Evolutionary conservation across 2,797 vertebrate genomes (phyloP), one percentile per base, ranked within the genome.

Genomic region (Phoxinus dragarum): DNA sequence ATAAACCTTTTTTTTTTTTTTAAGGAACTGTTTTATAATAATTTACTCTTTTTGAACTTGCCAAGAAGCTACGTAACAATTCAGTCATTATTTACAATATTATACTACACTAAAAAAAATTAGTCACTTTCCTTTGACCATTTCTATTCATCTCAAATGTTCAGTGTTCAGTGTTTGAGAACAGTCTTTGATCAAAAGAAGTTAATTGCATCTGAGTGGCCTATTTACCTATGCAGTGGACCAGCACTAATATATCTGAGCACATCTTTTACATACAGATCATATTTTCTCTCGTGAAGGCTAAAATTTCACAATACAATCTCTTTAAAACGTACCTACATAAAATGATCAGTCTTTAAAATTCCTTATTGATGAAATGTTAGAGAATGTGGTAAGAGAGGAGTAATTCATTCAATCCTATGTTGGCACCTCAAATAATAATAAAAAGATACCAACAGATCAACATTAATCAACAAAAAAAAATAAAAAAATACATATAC

Each of bases 31-130:
- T 80, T 78, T 79, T 21, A 68, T 12, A 80, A 80, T 80, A 81
- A 81, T 68, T 81, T 81, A 81, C 21, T 52, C 10, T 67, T 76
- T 49, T 21, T 67, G n/a, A 80, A 67, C 31, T 68, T 52, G 31
- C 42, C 66, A 68, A 54, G 42, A 31, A 67, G 21, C 64, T 81
- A 69, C 6, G 34, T 31, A 81, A 49, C 38, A 67, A 69, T 52
- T 69, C 44, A 36, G 79, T 80, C 23, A n/a, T 76, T 80, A 69
- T 81, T 54, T 81, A 81, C 34, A 80, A 67, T 21, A 81, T 49
- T 52, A 49, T 68, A 52, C 64, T 68, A 68, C 40, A 78, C 38
- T 61, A 80, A 27, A 52, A 71, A 40, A 56, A 19, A 40, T 42
- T 40, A 17, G 67, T 56, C 36, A 56, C 67, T 59, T 80, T 49